phyloP scores from a whole-genome alignment of 2,113 vertebrate genomes.

The Charina bottae region DNA sequence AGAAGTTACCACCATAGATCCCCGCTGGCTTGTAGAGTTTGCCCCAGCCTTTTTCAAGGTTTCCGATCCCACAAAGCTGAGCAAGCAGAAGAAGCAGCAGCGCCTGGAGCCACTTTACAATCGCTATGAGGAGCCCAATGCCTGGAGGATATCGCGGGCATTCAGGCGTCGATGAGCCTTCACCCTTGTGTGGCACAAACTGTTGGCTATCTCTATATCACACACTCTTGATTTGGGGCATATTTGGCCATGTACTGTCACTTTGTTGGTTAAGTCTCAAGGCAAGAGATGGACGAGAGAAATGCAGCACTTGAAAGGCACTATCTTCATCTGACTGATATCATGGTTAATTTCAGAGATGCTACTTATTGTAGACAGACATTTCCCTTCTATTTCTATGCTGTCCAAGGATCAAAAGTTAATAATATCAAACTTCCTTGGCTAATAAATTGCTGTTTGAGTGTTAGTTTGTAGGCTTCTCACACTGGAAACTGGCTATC shows the following conservation, averaged over 20 bases:
- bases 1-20: conserved; percentile 97
- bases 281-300: background rate
- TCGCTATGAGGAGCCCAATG: conserved; percentile 96
- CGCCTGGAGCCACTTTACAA: conserved; percentile 95
- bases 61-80: conserved; percentile 95
- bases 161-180: conserved; percentile 86
- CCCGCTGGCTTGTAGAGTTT: conserved; percentile 97
- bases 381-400: background rate
- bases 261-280: background rate
- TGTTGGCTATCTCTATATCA: background rate
- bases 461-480: background rate
- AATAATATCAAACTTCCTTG: background rate
- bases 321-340: background rate
- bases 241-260: background rate
- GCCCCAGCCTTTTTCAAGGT: conserved; percentile 98
- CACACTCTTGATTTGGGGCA: no score
- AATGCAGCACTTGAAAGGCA: background rate
- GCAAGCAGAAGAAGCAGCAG: conserved; percentile 99
- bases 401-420: background rate
- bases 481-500: background rate
- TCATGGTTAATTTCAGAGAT: background rate
- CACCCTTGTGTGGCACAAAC: background rate
- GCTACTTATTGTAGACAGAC: background rate
- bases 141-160: conserved; percentile 94
- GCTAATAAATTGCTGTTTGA: background rate